phyloP scores from a whole-genome alignment of 2,797 vertebrate species.

The Eremophila alpestris region DNA sequence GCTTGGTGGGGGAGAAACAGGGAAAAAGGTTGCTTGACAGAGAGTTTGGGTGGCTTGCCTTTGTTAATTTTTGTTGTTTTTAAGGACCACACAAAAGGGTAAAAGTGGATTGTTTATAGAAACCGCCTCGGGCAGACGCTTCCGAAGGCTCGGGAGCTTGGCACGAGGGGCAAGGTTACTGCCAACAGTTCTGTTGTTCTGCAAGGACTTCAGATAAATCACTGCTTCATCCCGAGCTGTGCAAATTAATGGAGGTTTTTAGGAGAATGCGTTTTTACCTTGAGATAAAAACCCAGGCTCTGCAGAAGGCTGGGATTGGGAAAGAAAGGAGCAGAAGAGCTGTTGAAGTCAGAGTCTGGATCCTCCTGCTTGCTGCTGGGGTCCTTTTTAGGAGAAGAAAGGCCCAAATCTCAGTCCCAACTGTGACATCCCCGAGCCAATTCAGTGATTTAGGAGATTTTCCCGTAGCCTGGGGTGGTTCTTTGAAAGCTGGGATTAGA shows the following conservation, averaged over 20 bases:
- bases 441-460: not conserved
- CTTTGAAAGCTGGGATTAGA: not conserved
- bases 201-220: constrained; percentile 7
- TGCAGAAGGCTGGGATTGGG: not conserved
- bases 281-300: not conserved
- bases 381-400: not conserved
- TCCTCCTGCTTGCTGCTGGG: not conserved
- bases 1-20: not conserved
- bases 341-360: not conserved
- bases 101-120: constrained; percentile 36
- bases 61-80: not conserved
- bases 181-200: constrained; percentile 12
- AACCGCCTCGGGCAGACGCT: not conserved
- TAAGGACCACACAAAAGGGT: constrained; percentile 18
- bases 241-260: not conserved
- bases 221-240: not conserved
- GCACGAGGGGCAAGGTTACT: constrained; percentile 29
- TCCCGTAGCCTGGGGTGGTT: not conserved
- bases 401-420: not conserved
- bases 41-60: not conserved
- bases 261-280: not conserved
- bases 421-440: not conserved
- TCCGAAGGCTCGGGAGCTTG: not conserved
- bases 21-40: constrained; percentile 2
- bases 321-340: not conserved